Evolutionary conservation across 2,888 invertebrate species (phyloP), one percentile per base, ranked within the genome.

Genomic region (Himalopsyche kuldschensis): DNA sequence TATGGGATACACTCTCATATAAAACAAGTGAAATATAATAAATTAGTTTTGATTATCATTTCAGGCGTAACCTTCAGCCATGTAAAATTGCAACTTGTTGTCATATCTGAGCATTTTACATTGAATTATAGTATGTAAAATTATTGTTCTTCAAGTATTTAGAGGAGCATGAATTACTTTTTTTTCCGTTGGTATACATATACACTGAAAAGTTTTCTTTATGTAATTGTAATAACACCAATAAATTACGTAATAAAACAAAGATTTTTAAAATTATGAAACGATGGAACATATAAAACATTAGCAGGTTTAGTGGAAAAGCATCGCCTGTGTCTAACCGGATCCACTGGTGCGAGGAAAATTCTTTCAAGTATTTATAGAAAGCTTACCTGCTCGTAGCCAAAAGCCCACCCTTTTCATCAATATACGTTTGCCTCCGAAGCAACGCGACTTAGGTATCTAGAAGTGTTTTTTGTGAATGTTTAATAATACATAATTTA

Each of bases 351-450:
- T 24, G 69, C 69, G 69, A 69, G 69, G 27, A 69, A 69, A 69
- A 69, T 69, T 69, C 69, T 69, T 69, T 69, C 69, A 69, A 69
- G 69, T 69, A 69, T 69, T 69, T 69, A 69, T 69, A 69, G 69
- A 69, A 69, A 27, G 69, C 69, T 69, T 69, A 69, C 69, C 69
- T 69, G 69, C 69, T 30, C 20, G 30, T 30, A 30, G 15, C 69
- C 69, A 27, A 69, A 27, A 69, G 30, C 69, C 69, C 27, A 69
- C 69, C 69, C 69, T 69, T 69, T 69, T 69, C 69, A 69, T 69
- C 69, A 69, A 69, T 69, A 69, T 30, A 69, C 69, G 30, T 69
- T 69, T 69, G 8, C 69, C 69, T 27, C 30, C 69, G 27, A 69
- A 69, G 69, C 27, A 27, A 11, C 11, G 69, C 69, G 15, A 10